Evolutionary conservation across 2,113 vertebrate species (phyloP).

Genomic region (Rutilus rutilus): DNA sequence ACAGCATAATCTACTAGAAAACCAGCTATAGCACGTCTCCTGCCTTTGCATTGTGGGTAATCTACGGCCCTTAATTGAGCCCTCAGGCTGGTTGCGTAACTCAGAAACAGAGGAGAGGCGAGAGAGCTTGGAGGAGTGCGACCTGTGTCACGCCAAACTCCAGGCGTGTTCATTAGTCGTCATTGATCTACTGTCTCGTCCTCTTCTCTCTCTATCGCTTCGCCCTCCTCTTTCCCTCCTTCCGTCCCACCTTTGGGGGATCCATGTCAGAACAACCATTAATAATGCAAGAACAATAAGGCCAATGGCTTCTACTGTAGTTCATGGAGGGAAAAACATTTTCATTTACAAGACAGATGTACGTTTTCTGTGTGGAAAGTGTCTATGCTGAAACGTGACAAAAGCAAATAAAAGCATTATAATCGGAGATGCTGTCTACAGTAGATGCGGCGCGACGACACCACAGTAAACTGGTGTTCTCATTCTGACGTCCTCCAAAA

Average conservation of each 20-base stretch:
- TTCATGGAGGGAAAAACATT: not conserved
- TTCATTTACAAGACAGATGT: not conserved
- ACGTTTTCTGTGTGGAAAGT: not conserved
- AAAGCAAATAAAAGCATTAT: too few relatives aligned
- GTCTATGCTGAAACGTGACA: not conserved
- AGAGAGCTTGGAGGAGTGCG: constrained; percentile 58
- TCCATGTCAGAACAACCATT: constrained; percentile 31
- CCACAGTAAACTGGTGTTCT: too few relatives aligned
- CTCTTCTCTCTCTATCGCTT: constrained; percentile 35
- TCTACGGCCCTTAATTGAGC: constrained; percentile 73
- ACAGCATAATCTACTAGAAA: not conserved
- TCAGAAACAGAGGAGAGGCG: constrained; percentile 22
- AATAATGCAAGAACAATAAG: constrained; percentile 28
- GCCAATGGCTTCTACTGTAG: not conserved
- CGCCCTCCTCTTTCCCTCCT: constrained; percentile 34
- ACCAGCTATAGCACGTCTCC: not conserved
- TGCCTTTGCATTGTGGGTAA: constrained; percentile 71
- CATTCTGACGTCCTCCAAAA: too few relatives aligned
- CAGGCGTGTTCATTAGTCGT: constrained; percentile 71
- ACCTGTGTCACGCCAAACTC: constrained; percentile 69
- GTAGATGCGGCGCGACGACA: too few relatives aligned
- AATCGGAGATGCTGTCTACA: too few relatives aligned
- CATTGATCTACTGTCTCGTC: constrained; percentile 36
- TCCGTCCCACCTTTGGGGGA: constrained; percentile 22
- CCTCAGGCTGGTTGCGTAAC: constrained; percentile 71